Percentiles rank a stretch among this genome's conserved stretches.
These are phyloP conservation scores for Ptyas mucosa DNA, from an alignment of 2,113 vertebrate species.

Conservation along the genomic window DNA sequence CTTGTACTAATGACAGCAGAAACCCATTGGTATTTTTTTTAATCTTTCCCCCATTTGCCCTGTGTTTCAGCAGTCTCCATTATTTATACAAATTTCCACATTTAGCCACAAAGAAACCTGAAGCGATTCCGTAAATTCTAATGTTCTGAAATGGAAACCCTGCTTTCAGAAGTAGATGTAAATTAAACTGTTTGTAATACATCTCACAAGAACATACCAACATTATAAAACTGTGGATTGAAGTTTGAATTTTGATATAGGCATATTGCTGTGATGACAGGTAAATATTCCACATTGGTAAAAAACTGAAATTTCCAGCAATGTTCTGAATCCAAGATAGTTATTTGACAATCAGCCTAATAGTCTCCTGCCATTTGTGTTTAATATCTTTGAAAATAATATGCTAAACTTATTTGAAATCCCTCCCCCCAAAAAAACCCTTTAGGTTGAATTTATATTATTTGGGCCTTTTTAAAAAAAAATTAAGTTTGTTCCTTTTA, in stretches of 20 bases:
- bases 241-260: neutral
- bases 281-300: neutral
- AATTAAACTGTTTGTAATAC: neutral
- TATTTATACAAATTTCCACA: neutral
- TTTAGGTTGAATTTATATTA: neutral
- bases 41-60: neutral
- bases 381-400: neutral
- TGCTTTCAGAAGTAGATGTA: neutral
- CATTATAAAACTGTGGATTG: neutral
- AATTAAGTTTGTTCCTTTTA: neutral
- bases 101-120: neutral
- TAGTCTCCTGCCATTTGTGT: neutral
- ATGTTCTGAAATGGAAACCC: neutral
- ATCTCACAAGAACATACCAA: neutral
- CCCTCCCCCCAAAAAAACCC: rapidly evolving
- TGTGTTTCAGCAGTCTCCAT: neutral
- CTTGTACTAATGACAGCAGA: neutral
- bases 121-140: neutral
- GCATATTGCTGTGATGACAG: neutral
- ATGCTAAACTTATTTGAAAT: neutral
- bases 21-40: neutral
- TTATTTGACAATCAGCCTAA: neutral
- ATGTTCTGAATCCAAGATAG: neutral
- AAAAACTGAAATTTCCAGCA: neutral
- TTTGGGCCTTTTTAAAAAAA: no score